Conservation (phyloP, 2,797 vertebrate species). For the Molossus alvarezi region DNA sequence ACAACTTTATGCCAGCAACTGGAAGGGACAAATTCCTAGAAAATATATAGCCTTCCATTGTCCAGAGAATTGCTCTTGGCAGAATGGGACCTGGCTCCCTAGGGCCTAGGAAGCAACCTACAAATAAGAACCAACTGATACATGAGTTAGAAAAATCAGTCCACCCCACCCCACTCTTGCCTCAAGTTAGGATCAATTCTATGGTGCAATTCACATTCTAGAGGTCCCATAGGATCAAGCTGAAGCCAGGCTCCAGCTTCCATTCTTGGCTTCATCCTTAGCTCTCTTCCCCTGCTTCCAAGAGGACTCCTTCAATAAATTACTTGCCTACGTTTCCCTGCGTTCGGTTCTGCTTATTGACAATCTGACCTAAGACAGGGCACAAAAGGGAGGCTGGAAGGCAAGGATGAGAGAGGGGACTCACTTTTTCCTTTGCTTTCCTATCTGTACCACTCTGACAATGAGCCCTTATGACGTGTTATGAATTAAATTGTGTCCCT, state of each 20-base stretch:
- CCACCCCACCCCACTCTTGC: neutral
- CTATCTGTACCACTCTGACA: neutral
- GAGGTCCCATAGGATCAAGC: neutral
- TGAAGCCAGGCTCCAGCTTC: neutral
- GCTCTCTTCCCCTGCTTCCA: neutral
- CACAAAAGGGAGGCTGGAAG: neutral
- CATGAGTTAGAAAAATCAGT: neutral
- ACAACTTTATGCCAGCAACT: neutral
- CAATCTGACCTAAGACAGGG: neutral
- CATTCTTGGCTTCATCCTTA: neutral
- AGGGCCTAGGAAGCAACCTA: neutral
- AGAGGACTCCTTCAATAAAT: neutral
- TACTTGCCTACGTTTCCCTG: neutral
- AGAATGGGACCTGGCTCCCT: neutral
- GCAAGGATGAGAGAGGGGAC: neutral
- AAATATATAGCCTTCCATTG: neutral
- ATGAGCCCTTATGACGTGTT: neutral
- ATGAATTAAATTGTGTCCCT: neutral
- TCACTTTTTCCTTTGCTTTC: neutral
- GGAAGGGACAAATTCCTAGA: conserved; percentile 2
- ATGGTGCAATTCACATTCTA: neutral
- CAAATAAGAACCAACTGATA: neutral
- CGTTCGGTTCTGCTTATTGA: neutral
- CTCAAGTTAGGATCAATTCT: neutral
- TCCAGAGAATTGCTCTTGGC: neutral